A percentile compares a stretch with the other conserved stretches of the same genome.
These are phyloP conservation scores for Solea senegalensis DNA, from an alignment of 2,113 vertebrate species.

Conservation along the genomic window DNA sequence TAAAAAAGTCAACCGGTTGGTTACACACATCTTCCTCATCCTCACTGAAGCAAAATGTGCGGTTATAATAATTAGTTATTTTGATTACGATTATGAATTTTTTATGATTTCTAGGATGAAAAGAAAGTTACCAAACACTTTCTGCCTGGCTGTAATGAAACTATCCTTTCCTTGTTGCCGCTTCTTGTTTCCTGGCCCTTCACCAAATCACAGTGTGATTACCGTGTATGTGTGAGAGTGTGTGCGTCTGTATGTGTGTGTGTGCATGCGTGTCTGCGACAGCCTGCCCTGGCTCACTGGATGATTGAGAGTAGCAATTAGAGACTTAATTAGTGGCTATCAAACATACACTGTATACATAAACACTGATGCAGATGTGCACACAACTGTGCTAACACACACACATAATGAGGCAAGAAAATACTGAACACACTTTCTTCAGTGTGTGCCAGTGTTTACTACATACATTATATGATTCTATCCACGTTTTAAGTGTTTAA, in stretches of 20 bases:
- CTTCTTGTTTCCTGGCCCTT: slow-evolving; percentile 62
- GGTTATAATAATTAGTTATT: slow-evolving; percentile 37
- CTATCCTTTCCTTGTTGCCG: slow-evolving; percentile 50
- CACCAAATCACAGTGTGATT: slow-evolving; percentile 61
- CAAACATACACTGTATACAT: slow-evolving; percentile 51
- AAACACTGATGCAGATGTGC: slow-evolving; percentile 28
- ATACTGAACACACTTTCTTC: slow-evolving; percentile 56
- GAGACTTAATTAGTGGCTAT: slow-evolving; percentile 76
- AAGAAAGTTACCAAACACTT: slow-evolving; percentile 46
- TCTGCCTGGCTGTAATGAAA: slow-evolving; percentile 59
- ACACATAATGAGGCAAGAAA: slow-evolving; percentile 53
- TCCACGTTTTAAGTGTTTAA: slow-evolving; percentile 79
- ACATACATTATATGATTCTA: slow-evolving; percentile 70
- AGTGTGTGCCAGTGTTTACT: slow-evolving; percentile 57
- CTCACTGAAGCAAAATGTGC: no score
- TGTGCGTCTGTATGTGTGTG: slow-evolving; percentile 18
- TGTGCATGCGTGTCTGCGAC: slow-evolving; percentile 13
- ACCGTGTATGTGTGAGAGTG: slow-evolving; percentile 9
- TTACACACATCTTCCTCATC: no score
- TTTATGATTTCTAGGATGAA: slow-evolving; percentile 32
- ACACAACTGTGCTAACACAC: neutral
- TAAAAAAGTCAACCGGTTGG: neutral
- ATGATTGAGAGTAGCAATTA: slow-evolving; percentile 79
- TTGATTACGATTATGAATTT: slow-evolving; percentile 32
- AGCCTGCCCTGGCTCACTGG: slow-evolving; percentile 50